Conservation (phyloP, 64 coral and sea anemone species). For the Trachythela sp. region DNA sequence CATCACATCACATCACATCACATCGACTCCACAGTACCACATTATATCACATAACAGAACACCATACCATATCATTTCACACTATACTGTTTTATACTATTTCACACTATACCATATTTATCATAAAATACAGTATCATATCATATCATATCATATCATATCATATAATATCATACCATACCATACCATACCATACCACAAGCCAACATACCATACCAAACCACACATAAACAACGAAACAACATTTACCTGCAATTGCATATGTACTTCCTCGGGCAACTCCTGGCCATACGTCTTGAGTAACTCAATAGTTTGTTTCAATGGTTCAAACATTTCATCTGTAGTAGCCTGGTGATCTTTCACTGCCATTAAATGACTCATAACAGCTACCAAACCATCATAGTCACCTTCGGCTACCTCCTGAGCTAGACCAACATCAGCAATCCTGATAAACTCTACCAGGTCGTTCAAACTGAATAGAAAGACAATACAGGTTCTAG, state of each 20-base stretch:
- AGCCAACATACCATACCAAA: background rate
- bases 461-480: slow-evolving; percentile 75
- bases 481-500: no score
- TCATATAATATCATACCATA: background rate
- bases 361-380: slow-evolving; percentile 98
- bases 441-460: slow-evolving; percentile 91
- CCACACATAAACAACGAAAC: background rate
- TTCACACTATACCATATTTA: no score
- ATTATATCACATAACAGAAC: no score
- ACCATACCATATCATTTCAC: no score
- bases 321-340: slow-evolving; percentile 98
- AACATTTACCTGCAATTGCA: slow-evolving; percentile 67
- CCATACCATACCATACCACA: background rate
- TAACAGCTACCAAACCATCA: slow-evolving; percentile 93
- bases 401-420: slow-evolving; percentile 89
- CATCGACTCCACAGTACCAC: no score
- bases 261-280: slow-evolving; percentile 97
- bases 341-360: slow-evolving; percentile 93
- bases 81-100: no score
- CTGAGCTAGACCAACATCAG: slow-evolving; percentile 92
- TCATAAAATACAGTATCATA: no score
- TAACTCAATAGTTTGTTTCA: slow-evolving; percentile 98
- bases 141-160: no score
- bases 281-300: slow-evolving; percentile 94
- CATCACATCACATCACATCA: no score